Evolutionary conservation across 1,140 invertebrate species (phyloP).

Genomic region (Hycleus phaleratus): DNA sequence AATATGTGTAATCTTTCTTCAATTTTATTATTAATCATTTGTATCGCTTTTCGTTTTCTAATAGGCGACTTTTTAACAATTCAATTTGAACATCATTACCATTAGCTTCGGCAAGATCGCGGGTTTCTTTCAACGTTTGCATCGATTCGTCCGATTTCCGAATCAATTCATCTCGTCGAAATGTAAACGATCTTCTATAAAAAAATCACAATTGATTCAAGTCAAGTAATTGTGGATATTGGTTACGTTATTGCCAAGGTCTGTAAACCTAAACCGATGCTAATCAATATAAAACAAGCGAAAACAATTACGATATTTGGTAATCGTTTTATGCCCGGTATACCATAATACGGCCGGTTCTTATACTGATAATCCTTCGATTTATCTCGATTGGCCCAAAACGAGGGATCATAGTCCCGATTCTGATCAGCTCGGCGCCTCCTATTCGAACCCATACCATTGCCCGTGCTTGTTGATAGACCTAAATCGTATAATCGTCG

Average conservation of each 20-base stretch:
- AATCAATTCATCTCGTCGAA: constrained; percentile 33
- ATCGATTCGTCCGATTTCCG: constrained; percentile 34
- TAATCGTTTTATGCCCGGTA: constrained; percentile 47
- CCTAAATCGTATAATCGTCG: constrained; percentile 44
- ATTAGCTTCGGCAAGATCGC: constrained; percentile 43
- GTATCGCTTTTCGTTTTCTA: not conserved
- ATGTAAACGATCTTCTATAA: constrained; percentile 43
- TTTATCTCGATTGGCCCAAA: constrained; percentile 34
- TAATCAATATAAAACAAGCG: constrained; percentile 44
- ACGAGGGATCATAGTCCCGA: constrained; percentile 30
- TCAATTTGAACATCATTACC: constrained; percentile 45
- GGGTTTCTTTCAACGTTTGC: constrained; percentile 42
- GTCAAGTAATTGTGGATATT: not conserved
- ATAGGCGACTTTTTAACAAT: constrained; percentile 13
- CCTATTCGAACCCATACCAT: too few species aligned
- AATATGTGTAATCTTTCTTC: too few species aligned
- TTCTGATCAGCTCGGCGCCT: too few species aligned
- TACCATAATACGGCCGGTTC: constrained; percentile 49
- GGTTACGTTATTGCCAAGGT: constrained; percentile 48
- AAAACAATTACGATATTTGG: constrained; percentile 50
- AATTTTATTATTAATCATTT: not conserved
- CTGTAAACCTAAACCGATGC: constrained; percentile 48
- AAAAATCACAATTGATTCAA: not conserved
- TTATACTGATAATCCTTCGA: constrained; percentile 33
- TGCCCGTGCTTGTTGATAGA: constrained; percentile 7